phyloP scores from a whole-genome alignment of 2,113 vertebrate species.

The Glaucidium brasilianum region DNA sequence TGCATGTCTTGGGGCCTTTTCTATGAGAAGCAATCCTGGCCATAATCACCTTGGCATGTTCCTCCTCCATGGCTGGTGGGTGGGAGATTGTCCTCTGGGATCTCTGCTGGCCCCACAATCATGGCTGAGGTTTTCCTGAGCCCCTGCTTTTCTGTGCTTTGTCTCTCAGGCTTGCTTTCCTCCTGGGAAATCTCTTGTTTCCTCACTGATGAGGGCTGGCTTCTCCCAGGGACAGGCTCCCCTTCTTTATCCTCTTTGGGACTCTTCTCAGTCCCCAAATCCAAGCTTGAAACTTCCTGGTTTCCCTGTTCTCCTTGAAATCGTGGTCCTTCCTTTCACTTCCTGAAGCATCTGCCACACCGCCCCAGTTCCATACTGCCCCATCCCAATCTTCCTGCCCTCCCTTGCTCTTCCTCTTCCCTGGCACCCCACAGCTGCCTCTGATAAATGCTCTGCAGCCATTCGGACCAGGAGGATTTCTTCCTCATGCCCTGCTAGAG shows the following conservation, averaged over 20 bases:
- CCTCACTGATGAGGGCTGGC: neutral
- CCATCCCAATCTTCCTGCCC: neutral
- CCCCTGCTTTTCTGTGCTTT: neutral
- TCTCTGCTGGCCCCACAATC: neutral
- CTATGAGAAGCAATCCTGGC: neutral
- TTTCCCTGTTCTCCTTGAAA: neutral
- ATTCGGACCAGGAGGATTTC: neutral
- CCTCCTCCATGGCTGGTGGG: neutral
- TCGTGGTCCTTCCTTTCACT: fast-evolving
- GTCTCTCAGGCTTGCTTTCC: neutral
- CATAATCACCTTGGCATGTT: fast-evolving
- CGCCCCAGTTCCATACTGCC: neutral
- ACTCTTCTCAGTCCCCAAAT: neutral
- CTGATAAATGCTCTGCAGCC: neutral
- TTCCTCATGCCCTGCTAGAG: neutral
- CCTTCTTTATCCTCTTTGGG: neutral
- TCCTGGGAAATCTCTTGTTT: neutral
- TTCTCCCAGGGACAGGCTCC: neutral
- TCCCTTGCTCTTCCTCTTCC: neutral
- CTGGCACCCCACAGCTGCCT: neutral
- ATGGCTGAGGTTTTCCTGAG: neutral
- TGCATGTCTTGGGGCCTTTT: fast-evolving
- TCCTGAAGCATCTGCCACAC: neutral
- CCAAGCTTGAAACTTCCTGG: neutral
- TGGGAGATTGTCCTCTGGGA: neutral